These are phyloP conservation scores for Orthonyx spaldingii DNA, from an alignment of 2,113 vertebrate genomes.

Conservation along the genomic window DNA sequence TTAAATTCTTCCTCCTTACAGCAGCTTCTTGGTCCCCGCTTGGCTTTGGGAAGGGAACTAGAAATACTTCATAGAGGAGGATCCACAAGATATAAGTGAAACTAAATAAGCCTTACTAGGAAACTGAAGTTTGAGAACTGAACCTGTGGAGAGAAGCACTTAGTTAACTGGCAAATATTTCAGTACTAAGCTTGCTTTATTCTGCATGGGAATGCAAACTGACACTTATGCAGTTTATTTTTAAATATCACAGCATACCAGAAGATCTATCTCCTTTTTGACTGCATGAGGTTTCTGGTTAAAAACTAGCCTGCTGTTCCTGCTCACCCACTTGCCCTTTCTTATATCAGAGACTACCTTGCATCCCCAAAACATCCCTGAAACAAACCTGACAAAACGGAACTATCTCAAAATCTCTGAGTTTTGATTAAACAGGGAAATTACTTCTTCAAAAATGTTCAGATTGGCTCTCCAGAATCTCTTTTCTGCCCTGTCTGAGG, in stretches of 20 bases:
- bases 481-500: neutral
- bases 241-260: neutral
- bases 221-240: neutral
- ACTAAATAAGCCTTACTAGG: neutral
- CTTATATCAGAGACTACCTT: neutral
- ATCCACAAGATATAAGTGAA: neutral
- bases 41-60: constrained; percentile 21
- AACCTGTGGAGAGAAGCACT: neutral
- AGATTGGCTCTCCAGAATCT: neutral
- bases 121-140: neutral
- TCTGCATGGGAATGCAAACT: neutral
- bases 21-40: neutral
- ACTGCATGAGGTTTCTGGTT: neutral
- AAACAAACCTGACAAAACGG: neutral
- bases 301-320: neutral
- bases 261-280: neutral
- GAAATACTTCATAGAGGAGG: neutral
- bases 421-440: neutral
- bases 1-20: constrained; percentile 22
- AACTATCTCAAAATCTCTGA: neutral
- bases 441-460: neutral
- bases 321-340: neutral
- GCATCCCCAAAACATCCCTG: neutral
- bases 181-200: neutral
- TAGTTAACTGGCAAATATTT: neutral